phyloP scores from a whole-genome alignment of 2,797 vertebrate species.

The Gymnothorax reevesii region DNA sequence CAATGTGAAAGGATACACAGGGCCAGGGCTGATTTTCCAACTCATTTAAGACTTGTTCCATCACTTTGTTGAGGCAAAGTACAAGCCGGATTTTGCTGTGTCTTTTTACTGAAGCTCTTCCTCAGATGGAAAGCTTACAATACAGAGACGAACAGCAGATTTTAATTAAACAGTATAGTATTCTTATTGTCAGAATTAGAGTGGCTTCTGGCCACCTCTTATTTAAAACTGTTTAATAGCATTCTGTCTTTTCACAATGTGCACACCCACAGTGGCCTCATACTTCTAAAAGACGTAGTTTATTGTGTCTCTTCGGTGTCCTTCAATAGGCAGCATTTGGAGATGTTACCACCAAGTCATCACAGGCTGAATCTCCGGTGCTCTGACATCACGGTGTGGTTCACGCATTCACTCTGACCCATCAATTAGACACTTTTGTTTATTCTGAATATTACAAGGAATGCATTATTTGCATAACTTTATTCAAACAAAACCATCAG shows the following conservation, averaged over 20 bases:
- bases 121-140: neutral
- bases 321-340: neutral
- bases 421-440: neutral
- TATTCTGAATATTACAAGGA: slow-evolving; percentile 1
- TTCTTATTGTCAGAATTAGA: too few species aligned
- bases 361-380: neutral
- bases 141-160: neutral
- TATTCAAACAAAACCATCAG: neutral
- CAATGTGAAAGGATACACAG: slow-evolving; percentile 19
- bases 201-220: neutral
- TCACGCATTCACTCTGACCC: slow-evolving; percentile 2
- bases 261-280: neutral
- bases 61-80: neutral
- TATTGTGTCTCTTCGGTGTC: neutral
- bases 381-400: neutral
- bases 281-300: neutral
- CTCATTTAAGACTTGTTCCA: neutral
- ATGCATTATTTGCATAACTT: neutral
- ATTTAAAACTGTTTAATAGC: neutral
- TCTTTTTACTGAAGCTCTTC: neutral
- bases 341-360: neutral
- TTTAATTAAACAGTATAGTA: neutral
- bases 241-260: neutral
- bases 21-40: slow-evolving; percentile 12
- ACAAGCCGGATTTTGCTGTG: neutral